phyloP scores from a whole-genome alignment of 2,888 invertebrate genomes.

The Spilarctia lutea region DNA sequence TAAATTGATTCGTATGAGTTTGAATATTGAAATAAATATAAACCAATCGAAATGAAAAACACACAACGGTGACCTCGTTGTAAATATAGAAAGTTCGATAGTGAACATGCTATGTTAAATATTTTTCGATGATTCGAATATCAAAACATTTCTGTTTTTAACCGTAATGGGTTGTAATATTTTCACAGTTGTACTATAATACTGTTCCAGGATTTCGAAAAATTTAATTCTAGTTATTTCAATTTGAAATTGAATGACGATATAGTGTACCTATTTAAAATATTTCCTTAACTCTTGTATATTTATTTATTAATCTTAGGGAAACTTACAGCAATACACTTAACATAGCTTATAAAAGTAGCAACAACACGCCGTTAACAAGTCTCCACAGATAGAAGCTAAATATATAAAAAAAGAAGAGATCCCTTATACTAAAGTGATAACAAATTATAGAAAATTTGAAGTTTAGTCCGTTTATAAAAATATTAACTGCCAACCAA shows the following conservation, averaged over 20 bases:
- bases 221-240: not conserved
- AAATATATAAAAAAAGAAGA: too few relatives aligned
- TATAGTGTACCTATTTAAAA: not conserved
- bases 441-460: too few relatives aligned
- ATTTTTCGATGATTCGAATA: conserved; percentile 36
- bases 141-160: conserved; percentile 43
- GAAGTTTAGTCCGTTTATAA: too few relatives aligned
- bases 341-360: too few relatives aligned
- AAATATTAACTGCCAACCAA: too few relatives aligned
- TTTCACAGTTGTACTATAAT: conserved; percentile 19
- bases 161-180: conserved; percentile 45
- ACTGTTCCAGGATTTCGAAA: conserved; percentile 17
- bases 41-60: not conserved
- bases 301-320: too few relatives aligned
- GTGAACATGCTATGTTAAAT: conserved; percentile 48
- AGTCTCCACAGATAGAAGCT: too few relatives aligned
- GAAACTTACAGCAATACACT: too few relatives aligned
- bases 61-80: not conserved
- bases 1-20: not conserved
- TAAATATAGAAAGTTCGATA: conserved; percentile 20
- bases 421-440: too few relatives aligned
- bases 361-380: too few relatives aligned
- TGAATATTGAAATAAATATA: not conserved
- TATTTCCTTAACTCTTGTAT: too few relatives aligned
- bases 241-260: not conserved